A percentile compares a stretch with the other conserved stretches of the same genome.
Conservation (phyloP, 2,797 vertebrate genomes). For the Heterohyrax brucei region DNA sequence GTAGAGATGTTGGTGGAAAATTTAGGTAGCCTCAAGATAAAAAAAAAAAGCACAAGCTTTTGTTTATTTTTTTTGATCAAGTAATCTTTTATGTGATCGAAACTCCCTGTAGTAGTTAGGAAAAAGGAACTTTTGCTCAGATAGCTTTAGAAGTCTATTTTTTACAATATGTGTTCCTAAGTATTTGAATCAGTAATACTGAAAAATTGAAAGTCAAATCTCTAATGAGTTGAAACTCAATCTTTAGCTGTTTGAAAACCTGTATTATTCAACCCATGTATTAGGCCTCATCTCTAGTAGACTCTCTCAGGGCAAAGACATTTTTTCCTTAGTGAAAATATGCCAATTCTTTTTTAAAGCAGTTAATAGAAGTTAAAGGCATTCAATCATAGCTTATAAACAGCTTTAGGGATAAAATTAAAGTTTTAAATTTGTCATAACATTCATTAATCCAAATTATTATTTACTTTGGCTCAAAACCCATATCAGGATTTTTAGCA, state of each 20-base stretch:
- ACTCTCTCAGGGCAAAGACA: neutral
- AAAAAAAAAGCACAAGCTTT: neutral
- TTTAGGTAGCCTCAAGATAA: neutral
- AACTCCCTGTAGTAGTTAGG: neutral
- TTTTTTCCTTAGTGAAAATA: slow-evolving; percentile 41
- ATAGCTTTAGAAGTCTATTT: slow-evolving; percentile 68
- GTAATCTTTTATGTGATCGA: slow-evolving; percentile 7
- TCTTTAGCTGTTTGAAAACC: slow-evolving; percentile 66
- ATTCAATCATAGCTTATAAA: slow-evolving; percentile 78
- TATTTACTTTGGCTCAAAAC: slow-evolving; percentile 74
- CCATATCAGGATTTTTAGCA: slow-evolving; percentile 57
- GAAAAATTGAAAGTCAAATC: slow-evolving; percentile 71
- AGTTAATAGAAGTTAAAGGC: slow-evolving; percentile 70
- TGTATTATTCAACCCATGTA: neutral
- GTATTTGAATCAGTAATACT: slow-evolving; percentile 66
- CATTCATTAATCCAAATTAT: slow-evolving; percentile 74
- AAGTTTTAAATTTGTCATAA: slow-evolving; percentile 80
- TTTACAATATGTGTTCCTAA: slow-evolving; percentile 36
- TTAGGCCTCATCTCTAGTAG: slow-evolving; percentile 25
- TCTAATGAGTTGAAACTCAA: slow-evolving; percentile 59
- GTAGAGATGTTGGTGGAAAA: slow-evolving; percentile 18
- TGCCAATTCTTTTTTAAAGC: slow-evolving; percentile 61
- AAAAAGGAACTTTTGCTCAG: slow-evolving; percentile 35
- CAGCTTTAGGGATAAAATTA: slow-evolving; percentile 60
- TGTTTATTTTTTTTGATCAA: neutral